phyloP scores from a whole-genome alignment of 2,113 vertebrate species.

The Pachycephala philippinensis region DNA sequence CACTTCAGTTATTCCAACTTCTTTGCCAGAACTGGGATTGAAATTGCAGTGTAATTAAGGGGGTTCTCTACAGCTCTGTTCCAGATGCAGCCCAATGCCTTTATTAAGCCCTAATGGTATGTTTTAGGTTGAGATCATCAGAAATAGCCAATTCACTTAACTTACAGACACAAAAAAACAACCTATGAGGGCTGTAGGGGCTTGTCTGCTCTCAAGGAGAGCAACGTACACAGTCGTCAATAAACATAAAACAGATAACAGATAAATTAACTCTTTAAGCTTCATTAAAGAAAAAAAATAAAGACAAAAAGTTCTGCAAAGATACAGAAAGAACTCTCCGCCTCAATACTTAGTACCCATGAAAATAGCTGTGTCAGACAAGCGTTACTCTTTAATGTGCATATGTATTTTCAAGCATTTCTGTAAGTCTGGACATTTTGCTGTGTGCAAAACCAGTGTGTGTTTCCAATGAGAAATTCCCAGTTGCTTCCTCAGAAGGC shows the following conservation, averaged over 20 bases:
- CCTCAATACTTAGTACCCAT: rapidly evolving
- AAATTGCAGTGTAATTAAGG: not conserved
- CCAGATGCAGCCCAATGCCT: not conserved
- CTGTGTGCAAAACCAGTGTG: not conserved
- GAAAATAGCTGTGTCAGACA: not conserved
- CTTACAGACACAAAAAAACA: not conserved
- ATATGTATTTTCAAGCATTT: not conserved
- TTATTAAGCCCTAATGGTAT: not conserved
- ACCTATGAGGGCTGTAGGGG: not conserved
- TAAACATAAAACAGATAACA: not conserved
- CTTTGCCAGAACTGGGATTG: not conserved
- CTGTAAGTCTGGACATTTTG: not conserved
- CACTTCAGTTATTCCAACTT: not conserved
- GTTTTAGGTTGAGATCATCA: not conserved
- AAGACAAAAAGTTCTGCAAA: not conserved
- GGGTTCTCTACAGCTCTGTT: not conserved
- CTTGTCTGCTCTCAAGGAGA: not conserved
- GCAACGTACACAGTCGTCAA: not conserved
- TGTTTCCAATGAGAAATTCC: not conserved
- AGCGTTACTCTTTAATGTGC: not conserved
- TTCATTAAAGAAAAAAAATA: not conserved
- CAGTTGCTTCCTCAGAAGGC: not conserved
- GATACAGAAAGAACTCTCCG: not conserved
- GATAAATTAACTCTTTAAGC: not conserved
- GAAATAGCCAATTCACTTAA: not conserved